phyloP scores from a whole-genome alignment of 1,140 invertebrate species.

The Dolichoris vasculosae region DNA sequence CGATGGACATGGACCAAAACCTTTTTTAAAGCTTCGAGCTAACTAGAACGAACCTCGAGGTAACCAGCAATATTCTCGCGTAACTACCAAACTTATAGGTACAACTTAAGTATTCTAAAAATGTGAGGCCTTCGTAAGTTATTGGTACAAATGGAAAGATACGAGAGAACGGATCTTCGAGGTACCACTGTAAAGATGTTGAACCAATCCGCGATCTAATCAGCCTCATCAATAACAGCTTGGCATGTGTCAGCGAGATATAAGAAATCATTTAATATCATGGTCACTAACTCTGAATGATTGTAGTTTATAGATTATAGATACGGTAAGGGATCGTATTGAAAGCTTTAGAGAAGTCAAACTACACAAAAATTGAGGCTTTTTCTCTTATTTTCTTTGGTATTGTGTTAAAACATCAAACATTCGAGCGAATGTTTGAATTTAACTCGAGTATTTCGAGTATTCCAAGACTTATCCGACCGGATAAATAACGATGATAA shows the following conservation, averaged over 20 bases:
- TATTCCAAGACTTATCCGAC: too few relatives aligned
- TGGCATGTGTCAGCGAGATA: conserved; percentile 11
- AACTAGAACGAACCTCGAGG: too few relatives aligned
- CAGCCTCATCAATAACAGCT: conserved; percentile 4
- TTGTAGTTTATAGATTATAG: neutral
- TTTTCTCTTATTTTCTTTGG: neutral
- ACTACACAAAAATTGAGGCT: neutral
- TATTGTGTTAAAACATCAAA: neutral
- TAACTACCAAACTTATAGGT: too few relatives aligned
- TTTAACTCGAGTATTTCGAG: too few relatives aligned
- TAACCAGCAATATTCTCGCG: too few relatives aligned
- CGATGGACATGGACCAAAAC: too few relatives aligned
- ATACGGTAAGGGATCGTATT: neutral
- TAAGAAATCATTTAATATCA: conserved; percentile 18
- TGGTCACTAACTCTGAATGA: neutral
- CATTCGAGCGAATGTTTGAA: neutral
- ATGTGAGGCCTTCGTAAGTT: neutral
- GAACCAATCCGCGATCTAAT: neutral
- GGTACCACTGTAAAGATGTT: neutral
- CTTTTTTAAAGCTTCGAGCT: too few relatives aligned
- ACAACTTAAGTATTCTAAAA: too few relatives aligned
- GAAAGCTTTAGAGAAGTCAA: neutral
- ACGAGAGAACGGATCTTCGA: neutral
- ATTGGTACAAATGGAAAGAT: neutral
- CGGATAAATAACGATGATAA: too few relatives aligned